Evolutionary conservation across 1,140 invertebrate species (phyloP), one percentile per base, ranked within the genome.

Genomic region (Eufriesea mexicana): DNA sequence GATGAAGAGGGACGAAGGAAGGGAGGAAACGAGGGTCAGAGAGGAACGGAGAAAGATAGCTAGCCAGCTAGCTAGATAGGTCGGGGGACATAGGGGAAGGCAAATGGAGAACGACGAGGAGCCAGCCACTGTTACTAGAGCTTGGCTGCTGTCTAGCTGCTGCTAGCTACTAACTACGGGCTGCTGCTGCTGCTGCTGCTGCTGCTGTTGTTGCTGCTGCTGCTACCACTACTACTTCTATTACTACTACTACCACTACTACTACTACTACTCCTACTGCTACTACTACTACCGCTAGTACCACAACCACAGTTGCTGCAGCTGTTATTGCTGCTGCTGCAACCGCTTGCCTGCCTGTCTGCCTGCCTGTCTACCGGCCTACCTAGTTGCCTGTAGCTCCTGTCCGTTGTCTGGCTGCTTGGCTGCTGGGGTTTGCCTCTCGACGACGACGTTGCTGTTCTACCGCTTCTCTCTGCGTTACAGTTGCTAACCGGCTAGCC

Each of bases 41-140:
- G 66, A 55, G 64, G 16, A 54, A 70, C 62, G 45, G 72, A 59
- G 83, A 68, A 57, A 71, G 71, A 62, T 54, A 76, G 74, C n/a
- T 47, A 47, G 54, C 12, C 35, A 10, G 25, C 25, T 23, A 49
- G 51, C 62, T 35, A 82, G 67, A 74, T 51, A 66, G 86, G 25
- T 71, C 74, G 79, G 71, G 68, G n/a, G 74, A 64, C 75, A 66
- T 45, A 55, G 82, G 85, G 81, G 76, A 85, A 82, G 79, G 86
- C 68, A 87, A 85, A 88, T 78, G 86, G 86, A 87, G 83, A 88
- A 88, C 73, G 86, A 87, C 42, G 79, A 88, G 79, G 70, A 84
- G 72, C 81, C 66, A 64, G 73, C 51, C 61, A 57, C 76, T 67
- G 86, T 82, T 85, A 78, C 85, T 76, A 67, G 76, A 70, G 71